Evolutionary conservation across 2,797 vertebrate genomes (phyloP).

Genomic region (Remorina albescens): DNA sequence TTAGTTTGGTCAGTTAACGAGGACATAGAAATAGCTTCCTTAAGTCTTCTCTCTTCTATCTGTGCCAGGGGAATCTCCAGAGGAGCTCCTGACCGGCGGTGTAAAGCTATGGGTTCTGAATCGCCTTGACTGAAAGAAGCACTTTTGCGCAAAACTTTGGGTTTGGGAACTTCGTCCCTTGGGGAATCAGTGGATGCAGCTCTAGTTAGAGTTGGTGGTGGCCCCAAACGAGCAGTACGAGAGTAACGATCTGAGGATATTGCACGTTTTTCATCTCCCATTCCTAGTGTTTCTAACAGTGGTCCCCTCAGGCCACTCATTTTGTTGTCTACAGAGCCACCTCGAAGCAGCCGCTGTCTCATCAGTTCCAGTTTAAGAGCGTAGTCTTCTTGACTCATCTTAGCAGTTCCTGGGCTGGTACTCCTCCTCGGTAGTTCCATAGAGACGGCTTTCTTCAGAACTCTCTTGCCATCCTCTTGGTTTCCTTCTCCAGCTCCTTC

Average conservation of each 20-base stretch:
- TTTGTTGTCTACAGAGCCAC: conserved; percentile 90
- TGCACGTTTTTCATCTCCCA: conserved; percentile 86
- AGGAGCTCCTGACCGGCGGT: conserved; percentile 93
- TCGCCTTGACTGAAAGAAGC: conserved; percentile 97
- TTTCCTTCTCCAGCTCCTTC: conserved; percentile 79
- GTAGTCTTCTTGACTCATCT: conserved; percentile 92
- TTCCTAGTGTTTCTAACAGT: conserved; percentile 93
- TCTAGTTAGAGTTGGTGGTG: conserved; percentile 87
- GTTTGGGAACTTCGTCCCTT: conserved; percentile 85
- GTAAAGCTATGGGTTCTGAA: conserved; percentile 90
- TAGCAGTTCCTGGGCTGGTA: conserved; percentile 88
- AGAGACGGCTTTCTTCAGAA: conserved; percentile 91
- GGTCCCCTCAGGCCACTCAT: conserved; percentile 96
- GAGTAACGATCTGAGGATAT: conserved; percentile 77
- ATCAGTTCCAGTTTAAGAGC: conserved; percentile 93
- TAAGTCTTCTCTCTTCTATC: conserved; percentile 88
- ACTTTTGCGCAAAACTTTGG: conserved; percentile 91
- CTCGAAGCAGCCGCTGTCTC: conserved; percentile 93
- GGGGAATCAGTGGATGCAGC: conserved; percentile 94
- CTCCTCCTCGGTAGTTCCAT: conserved; percentile 87
- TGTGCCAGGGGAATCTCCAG: conserved; percentile 94
- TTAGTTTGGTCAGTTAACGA: conserved; percentile 88
- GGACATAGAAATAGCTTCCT: conserved; percentile 96
- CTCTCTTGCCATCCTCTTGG: conserved; percentile 79
- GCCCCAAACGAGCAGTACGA: conserved; percentile 80